Base-by-base conservation (phyloP, 64 coral and sea anemone genomes). In the Catalaphyllia jardinei region DNA sequence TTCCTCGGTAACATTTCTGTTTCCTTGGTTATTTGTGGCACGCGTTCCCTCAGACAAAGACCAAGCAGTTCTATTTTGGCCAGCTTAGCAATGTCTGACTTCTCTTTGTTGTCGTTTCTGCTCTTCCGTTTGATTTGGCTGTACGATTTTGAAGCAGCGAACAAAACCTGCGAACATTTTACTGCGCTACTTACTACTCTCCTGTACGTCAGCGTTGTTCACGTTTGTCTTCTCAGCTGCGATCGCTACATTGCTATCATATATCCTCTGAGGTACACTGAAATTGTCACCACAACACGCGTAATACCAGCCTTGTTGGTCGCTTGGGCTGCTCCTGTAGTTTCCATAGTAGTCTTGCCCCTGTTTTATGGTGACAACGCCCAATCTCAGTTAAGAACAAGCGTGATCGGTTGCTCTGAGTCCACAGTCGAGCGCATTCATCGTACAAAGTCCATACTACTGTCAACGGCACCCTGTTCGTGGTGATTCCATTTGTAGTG, bases 161-260 rank as follows among this genome's bases (percentile, higher is more conserved):
- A 27, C 6, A 10, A 73, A 12, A 17, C 71, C 27, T 87, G 76
- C 51, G 11, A 51, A 6, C 55, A 88, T 8, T 78, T 92, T 18
- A 10, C 38, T 10, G 57, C 33, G 29, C 0, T 82, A 0, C 1
- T 71, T n/a, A 29, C 60, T 6, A 30, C 24, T 0, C 27, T 76
- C 22, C 1, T 14, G 1, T 86, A 84, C 27, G 25, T 91, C 14
- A 80, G 20, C 51, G 15, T 92, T 29, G 49, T 59, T 18, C 85
- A 92, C 42, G 27, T 87, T 15, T 80, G 71, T 80, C 62, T 62
- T 63, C 75, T 92, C 13, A 78, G 84, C 15, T 27, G 67, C 31
- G 91, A 92, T 88, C 83, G 91, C 31, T 92, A 92, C 24, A 86
- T 76, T 22, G 89, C 89, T 1, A 50, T 91, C 10, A 8, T 91